Evolutionary conservation across 2,888 invertebrate species (phyloP), one percentile per base, ranked within the genome.

Genomic region (Phorcus lineatus): DNA sequence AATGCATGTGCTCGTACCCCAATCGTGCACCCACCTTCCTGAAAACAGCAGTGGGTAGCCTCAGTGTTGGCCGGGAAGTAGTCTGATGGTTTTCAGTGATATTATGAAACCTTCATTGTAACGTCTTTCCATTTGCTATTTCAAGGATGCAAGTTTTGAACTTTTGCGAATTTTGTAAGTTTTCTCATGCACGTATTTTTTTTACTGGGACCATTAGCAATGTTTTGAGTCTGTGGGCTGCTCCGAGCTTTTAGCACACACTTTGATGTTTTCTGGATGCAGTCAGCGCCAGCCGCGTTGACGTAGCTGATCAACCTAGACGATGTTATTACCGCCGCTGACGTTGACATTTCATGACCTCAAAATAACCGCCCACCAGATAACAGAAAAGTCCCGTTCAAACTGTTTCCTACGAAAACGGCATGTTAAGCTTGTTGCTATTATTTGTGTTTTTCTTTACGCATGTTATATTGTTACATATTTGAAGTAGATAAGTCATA

Each of bases 121-220:
- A 83, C 80, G 85, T 85, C 85, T 85, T 85, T 85, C 85, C 83
- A 83, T 75, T 80, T 80, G 80, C 80, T 81, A 82, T 80, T 85
- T 74, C 77, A 79, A 80, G 82, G 83, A 85, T 85, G 85, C 85
- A 85, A 85, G 80, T 80, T 82, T 74, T 53, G 55, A 76, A 57
- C 62, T 80, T 80, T 75, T 80, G 75, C 36, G 47, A 67, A 74
- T 74, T 74, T 70, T 79, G 53, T 55, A 54, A 70, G 24, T 47
- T 79, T 74, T 77, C 28, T 55, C 62, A 62, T 66, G 77, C 77
- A 77, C 77, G 62, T 62, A 24, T 54, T 40, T 70, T 67, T 67
- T 40, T 70, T 36, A 70, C 31, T 70, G 70, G 70, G 70, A 70
- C 70, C 70, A 70, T 70, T 36, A 70, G 36, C 70, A 19, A 31